Evolutionary conservation across 2,113 vertebrate genomes (phyloP).

Genomic region (Pachyramphus minor): DNA sequence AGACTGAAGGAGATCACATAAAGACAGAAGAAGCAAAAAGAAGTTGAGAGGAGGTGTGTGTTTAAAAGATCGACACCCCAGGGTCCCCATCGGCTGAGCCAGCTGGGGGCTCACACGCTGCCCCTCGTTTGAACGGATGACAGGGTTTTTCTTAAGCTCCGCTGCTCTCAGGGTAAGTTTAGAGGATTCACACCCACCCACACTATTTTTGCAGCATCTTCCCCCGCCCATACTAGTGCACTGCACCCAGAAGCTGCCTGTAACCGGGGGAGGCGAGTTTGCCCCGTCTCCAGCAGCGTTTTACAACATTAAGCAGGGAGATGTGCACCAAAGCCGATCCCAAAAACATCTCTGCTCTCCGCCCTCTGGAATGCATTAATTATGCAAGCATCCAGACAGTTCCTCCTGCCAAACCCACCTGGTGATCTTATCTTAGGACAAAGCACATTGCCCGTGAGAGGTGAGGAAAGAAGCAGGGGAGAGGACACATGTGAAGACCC

Average conservation of each 20-base stretch:
- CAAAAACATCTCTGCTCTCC: not conserved
- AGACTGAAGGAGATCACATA: not conserved
- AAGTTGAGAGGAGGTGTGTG: not conserved
- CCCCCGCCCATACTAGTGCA: not conserved
- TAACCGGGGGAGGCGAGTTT: not conserved
- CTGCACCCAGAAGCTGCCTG: not conserved
- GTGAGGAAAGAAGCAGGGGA: not conserved
- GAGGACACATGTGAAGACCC: not conserved
- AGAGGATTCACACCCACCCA: rapidly evolving
- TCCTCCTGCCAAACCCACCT: not conserved
- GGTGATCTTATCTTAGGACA: not conserved
- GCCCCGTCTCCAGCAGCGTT: not conserved
- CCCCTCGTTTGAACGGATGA: not conserved
- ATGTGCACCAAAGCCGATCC: not conserved
- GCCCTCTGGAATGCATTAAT: not conserved
- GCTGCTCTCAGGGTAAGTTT: not conserved
- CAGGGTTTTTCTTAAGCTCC: not conserved
- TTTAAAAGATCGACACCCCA: too few species aligned
- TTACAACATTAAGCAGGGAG: not conserved
- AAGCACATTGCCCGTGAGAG: not conserved
- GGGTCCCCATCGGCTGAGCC: too few species aligned
- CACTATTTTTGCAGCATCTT: not conserved
- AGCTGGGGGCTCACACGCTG: not conserved
- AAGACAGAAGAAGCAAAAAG: not conserved
- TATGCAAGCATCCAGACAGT: not conserved